phyloP scores from a whole-genome alignment of 2,113 vertebrate species.

The Pluvialis apricaria region DNA sequence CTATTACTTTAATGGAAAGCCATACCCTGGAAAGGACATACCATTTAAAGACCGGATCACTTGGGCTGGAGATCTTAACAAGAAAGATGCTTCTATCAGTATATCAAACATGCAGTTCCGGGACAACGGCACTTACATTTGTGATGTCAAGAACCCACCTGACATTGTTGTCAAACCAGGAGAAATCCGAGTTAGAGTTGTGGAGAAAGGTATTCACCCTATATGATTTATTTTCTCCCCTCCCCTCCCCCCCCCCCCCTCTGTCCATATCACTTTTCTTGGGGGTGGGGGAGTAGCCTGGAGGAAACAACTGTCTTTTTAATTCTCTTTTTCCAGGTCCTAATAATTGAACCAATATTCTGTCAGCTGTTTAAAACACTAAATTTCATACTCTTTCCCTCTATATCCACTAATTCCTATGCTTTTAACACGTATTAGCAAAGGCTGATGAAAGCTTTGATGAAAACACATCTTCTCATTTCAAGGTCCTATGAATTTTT shows the following conservation, averaged over 20 bases:
- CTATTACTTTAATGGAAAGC: conserved; percentile 77
- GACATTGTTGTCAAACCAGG: conserved; percentile 82
- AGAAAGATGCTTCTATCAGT: conserved; percentile 88
- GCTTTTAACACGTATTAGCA: background rate
- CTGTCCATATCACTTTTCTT: background rate
- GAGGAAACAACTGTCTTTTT: background rate
- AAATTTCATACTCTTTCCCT: background rate
- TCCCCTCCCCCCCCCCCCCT: rapidly evolving
- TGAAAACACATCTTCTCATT: background rate
- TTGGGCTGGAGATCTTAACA: conserved; percentile 91
- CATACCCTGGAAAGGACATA: conserved; percentile 64
- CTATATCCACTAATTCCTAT: background rate
- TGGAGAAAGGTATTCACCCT: conserved; percentile 83
- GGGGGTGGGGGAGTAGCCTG: background rate
- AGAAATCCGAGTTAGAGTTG: conserved; percentile 82
- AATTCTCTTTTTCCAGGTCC: background rate
- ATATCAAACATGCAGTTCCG: conserved; percentile 84
- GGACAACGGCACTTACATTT: conserved; percentile 92
- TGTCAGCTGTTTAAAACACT: background rate
- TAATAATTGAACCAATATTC: background rate
- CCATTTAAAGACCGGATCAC: conserved; percentile 83
- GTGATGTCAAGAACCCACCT: conserved; percentile 90
- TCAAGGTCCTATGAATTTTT: background rate
- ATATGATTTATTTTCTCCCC: too few relatives aligned
- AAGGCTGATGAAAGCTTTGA: background rate